Percentiles rank a stretch among this genome's conserved stretches.
These are phyloP conservation scores for Eretmochelys imbricata DNA, from an alignment of 2,113 vertebrate species.

Conservation along the genomic window DNA sequence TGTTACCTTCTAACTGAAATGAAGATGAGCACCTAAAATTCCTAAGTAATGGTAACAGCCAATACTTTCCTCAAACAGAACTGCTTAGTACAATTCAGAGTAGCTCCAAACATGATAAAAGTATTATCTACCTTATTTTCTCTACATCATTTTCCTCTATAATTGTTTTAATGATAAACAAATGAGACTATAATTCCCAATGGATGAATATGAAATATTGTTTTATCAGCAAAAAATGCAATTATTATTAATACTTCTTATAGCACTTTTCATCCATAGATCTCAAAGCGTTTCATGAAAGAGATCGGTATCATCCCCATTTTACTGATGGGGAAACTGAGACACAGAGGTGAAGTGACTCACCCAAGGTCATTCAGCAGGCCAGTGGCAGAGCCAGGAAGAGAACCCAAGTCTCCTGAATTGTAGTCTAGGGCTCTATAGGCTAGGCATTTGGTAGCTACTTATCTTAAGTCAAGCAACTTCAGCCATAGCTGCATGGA, in stretches of 20 bases:
- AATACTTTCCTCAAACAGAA: neutral
- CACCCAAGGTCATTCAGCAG: no score
- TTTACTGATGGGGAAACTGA: neutral
- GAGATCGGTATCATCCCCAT: neutral
- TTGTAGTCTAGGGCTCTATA: no score
- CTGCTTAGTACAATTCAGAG: neutral
- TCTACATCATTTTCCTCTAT: neutral
- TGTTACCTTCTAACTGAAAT: neutral
- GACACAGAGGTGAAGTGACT: neutral
- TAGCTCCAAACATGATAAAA: neutral
- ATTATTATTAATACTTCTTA: neutral
- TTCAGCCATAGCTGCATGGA: neutral
- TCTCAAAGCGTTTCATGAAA: neutral
- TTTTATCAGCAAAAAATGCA: neutral
- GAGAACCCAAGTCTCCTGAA: no score
- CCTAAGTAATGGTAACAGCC: neutral
- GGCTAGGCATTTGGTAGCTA: no score
- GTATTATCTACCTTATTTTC: neutral
- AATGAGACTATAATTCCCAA: neutral
- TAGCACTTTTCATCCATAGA: neutral
- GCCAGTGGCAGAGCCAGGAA: no score
- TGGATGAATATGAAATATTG: neutral
- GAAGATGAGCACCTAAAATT: neutral
- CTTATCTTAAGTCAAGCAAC: no score
- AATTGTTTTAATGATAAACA: neutral